Base-by-base conservation (phyloP, 2,113 vertebrate genomes). In the Leucosticte australis region DNA sequence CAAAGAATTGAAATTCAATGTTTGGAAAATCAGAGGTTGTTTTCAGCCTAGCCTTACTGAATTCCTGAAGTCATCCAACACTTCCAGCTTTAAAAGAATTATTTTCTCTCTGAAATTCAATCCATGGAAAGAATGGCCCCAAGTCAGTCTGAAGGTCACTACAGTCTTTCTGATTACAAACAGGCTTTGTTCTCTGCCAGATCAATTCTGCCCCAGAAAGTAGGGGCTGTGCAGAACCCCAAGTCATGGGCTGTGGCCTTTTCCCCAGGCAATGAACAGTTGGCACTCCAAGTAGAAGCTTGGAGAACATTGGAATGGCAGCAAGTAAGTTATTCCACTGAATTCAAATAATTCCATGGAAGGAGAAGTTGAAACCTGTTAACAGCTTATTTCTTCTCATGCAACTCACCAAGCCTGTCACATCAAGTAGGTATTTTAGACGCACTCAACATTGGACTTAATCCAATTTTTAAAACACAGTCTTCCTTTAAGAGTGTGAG, bases 381-480 rank as follows among this genome's bases (percentile, higher is more conserved):
- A 57, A 41, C 4, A 78, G 8, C 11, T 19, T 62, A 47, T 60
- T 65, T 65, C 19, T 68, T 73, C 21, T 70, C 2, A 1, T 17
- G 15, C 21, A 90, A n/a, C 17, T 75, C 35, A 37, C 6, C 26
- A 27, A 90, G 4, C 3, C 78, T 42, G 75, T 20, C 31, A 57
- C 3, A 19, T 24, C 12, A 62, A 33, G 24, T 3, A 2, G 18
- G 11, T 46, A 37, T 62, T 85, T 71, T 49, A 90, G n/a, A 78
- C 4, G 3, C 17, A 46, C 3, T 53, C 13, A 53, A 37, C 5
- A 11, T 0, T 20, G 23, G 9, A 42, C 15, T 35, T 15, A 55
- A 15, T 10, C 49, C 22, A 47, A 23, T 80, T 69, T 80, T 92
- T 55, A 65, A 80, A 89, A 56, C 4, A 37, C 2, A 33, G 7